Evolutionary conservation across 2,888 invertebrate genomes (phyloP), one percentile per base, ranked within the genome.

Genomic region (Pterostichus madidus): DNA sequence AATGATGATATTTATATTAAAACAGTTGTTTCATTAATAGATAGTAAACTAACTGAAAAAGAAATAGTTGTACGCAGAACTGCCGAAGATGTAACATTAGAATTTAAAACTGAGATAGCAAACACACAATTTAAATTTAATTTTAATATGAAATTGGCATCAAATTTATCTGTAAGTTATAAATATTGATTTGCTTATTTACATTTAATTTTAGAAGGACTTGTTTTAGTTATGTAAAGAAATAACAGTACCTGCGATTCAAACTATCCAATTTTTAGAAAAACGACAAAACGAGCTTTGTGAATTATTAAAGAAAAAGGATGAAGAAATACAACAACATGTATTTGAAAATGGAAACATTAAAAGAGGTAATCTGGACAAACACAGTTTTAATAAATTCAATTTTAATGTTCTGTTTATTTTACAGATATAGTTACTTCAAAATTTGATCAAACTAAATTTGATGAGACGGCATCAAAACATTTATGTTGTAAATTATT

Each of bases 291-390:
- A 86, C 68, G 88, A 90, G 83, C 86, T 93, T 15, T 88, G 90
- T 81, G 85, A 87, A 46, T 85, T 91, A 39, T 84, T 93, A 39
- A 87, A 88, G 64, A 91, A 90, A 83, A 93, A 93, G 86, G 93
- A 93, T 86, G 89, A 88, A 81, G 93, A 93, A 88, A 91, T 93
- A 82, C 89, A 90, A 75, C 91, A 92, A 85, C 92, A 92, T 85
- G 91, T 91, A 86, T 87, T 90, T 84, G 91, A 91, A 87, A 91
- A 91, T 82, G 91, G 90, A 53, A 88, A 89, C 84, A 90, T 92
- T 84, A 89, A 90, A 44, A 87, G 91, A 85, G 89, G 92, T 92
- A 87, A 87, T 89, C 84, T 56, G 3, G 3, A 24, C 24, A 24
- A 24, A 24, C 24, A 24, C 3, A 24, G 3, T 3, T 24, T 24